Conservation (phyloP, 2,797 vertebrate species). For the Setipinna tenuifilis region DNA sequence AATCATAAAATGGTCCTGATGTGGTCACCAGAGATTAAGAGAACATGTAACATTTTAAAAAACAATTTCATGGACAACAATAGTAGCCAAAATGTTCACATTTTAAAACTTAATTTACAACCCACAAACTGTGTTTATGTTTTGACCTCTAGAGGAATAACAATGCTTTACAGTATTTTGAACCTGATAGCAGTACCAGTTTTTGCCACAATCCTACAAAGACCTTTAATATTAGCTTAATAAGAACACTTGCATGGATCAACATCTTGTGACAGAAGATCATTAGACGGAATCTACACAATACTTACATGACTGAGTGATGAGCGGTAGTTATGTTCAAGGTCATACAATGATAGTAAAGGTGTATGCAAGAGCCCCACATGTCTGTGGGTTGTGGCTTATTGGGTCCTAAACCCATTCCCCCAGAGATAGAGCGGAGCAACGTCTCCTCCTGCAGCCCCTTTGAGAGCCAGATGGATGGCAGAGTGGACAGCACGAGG, state of each 20-base stretch:
- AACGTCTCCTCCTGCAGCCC: neutral
- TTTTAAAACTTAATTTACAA: too few relatives aligned
- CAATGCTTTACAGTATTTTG: too few relatives aligned
- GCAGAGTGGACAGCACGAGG: constrained; percentile 11
- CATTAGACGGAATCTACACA: neutral
- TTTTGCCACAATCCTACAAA: too few relatives aligned
- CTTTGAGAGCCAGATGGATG: constrained; percentile 25
- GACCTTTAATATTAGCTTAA: neutral
- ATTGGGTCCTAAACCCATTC: neutral
- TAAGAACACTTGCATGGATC: neutral
- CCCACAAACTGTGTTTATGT: too few relatives aligned
- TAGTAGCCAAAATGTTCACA: too few relatives aligned
- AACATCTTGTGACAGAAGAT: neutral
- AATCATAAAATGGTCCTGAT: too few relatives aligned
- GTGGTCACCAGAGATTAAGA: too few relatives aligned
- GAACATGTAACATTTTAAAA: too few relatives aligned
- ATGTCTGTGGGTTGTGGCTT: neutral
- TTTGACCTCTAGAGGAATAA: too few relatives aligned
- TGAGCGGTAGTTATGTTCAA: neutral
- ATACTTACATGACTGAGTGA: neutral
- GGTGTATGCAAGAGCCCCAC: neutral
- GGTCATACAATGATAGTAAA: neutral
- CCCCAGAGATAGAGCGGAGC: constrained; percentile 11
- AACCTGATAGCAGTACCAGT: too few relatives aligned
- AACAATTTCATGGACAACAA: too few relatives aligned